Evolutionary conservation across 1,140 invertebrate genomes (phyloP), one percentile per base, ranked within the genome.

Genomic region (Aphelenchoides besseyi): DNA sequence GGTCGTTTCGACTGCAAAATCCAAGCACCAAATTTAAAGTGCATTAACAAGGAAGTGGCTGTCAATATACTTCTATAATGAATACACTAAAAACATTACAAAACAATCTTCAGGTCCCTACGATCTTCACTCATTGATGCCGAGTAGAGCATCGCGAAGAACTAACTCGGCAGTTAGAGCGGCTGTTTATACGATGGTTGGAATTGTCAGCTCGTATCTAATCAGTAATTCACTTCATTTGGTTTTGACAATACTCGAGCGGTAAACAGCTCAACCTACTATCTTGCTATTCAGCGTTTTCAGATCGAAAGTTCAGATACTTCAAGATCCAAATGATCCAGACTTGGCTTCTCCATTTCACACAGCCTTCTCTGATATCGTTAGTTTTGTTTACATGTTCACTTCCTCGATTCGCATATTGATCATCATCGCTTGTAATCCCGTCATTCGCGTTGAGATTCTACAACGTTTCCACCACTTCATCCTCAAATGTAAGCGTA

Each of bases 311-410:
- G 48, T 68, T n/a, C 26, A 28, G n/a, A 59, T 78, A 12, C 61
- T 80, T 1, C 62, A 69, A 18, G 64, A 76, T 29, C 59, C 59
- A 16, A 69, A 77, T 18, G 79, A 80, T 41, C 68, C 75, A 9
- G 35, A 29, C 1, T 55, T 68, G 54, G 77, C 79, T 23, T 80
- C 79, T 1, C 66, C 74, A 8, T 80, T 80, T 52, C 74, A 80
- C 64, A 81, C 79, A 3, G 70, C 63, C 55, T 81, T 80, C 67
- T 75, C 73, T 8, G 79, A 80, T 30, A 33, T 76, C 28, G 76
- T 80, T 18, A 71, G 68, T n/a, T 81, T 81, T 55, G 54, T 81
- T 12, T 80, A 80, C 76, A 81, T 79, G 76, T 79, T 80, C 53
- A 81, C 75, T 0, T 71, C 68, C 3, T 79, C 79, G 33, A 74